These are phyloP conservation scores for Erebia aethiops DNA, from an alignment of 2,888 invertebrate genomes.

Conservation along the genomic window DNA sequence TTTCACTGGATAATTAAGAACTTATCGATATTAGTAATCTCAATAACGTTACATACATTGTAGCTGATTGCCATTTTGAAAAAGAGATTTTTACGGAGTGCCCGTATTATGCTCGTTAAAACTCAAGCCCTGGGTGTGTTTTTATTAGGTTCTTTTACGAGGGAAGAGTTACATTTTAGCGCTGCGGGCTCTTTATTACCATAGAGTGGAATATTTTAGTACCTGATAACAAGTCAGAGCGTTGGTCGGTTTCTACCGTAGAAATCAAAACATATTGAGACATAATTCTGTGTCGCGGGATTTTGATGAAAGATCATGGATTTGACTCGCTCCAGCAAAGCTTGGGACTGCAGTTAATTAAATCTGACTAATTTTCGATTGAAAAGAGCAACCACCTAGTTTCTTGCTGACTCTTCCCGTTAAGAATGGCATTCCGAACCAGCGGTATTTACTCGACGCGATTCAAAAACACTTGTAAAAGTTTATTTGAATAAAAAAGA, in stretches of 20 bases:
- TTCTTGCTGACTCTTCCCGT: no score
- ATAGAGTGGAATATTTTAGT: slow-evolving; percentile 74
- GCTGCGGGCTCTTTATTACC: slow-evolving; percentile 79
- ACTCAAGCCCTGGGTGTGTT: slow-evolving; percentile 72
- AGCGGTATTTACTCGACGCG: no score
- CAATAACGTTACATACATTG: slow-evolving; percentile 42
- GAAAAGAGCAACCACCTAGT: no score
- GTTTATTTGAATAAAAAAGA: no score
- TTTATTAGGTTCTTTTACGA: slow-evolving; percentile 77
- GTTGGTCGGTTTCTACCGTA: slow-evolving; percentile 53
- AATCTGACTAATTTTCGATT: no score
- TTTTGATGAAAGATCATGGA: no score
- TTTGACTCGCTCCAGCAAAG: no score
- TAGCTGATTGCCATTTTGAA: slow-evolving; percentile 54
- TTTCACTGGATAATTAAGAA: neutral
- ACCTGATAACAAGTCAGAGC: slow-evolving; percentile 72
- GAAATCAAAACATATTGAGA: no score
- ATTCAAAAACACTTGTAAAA: no score
- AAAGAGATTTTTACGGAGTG: slow-evolving; percentile 53
- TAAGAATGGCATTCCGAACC: no score
- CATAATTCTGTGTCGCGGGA: no score
- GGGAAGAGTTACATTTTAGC: slow-evolving; percentile 79
- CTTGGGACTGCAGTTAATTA: no score
- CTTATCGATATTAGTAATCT: slow-evolving; percentile 24
- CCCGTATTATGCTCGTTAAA: slow-evolving; percentile 81